Base-by-base conservation (phyloP, 2,113 vertebrate genomes). In the Pseudorasbora parva region DNA sequence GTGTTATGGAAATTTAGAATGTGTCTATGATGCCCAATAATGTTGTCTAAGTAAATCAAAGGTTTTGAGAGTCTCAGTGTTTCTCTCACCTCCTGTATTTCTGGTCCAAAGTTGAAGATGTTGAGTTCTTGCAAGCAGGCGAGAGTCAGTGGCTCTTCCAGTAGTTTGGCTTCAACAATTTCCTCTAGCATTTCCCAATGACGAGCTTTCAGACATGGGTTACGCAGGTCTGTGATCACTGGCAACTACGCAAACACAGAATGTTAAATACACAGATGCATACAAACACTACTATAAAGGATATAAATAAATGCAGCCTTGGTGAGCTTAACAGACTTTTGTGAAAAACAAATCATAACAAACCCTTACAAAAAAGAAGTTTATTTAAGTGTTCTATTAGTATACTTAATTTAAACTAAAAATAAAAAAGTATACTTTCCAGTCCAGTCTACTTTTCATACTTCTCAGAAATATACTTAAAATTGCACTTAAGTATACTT, bases 151-250 rank as follows among this genome's bases (percentile, higher is more conserved):
- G 94, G 91, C 12, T 92, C 82, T 59, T 92, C 87, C 56, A 86
- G 69, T 54, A 97, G 82, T 3, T 76, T 69, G 37, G 91, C 88
- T 45, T 93, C 91, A 30, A 95, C 86, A 1, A 92, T 86, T 59
- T 90, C 87, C 81, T 96, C 93, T 86, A 97, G 86, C n/a, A 84
- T 87, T 66, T 76, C 76, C 95, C 96, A 97, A 59, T 95, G 94
- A 25, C 94, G 91, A 0, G 85, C 27, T 87, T 96, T 96, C 90
- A 97, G 86, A 90, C 88, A 94, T 4, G 93, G 92, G 72, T 96
- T 96, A 81, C 92, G 92, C 72, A 97, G 90, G 81, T 96, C 93
- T 45, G 87, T 91, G 87, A 96, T 94, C 59, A 96, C 91, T 27
- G 95, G 95, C 45, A 96, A 91, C 95, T 95, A 80, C 17, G 59